These are phyloP conservation scores for Dolichoris vasculosae DNA, from an alignment of 1,140 invertebrate species.

Conservation along the genomic window DNA sequence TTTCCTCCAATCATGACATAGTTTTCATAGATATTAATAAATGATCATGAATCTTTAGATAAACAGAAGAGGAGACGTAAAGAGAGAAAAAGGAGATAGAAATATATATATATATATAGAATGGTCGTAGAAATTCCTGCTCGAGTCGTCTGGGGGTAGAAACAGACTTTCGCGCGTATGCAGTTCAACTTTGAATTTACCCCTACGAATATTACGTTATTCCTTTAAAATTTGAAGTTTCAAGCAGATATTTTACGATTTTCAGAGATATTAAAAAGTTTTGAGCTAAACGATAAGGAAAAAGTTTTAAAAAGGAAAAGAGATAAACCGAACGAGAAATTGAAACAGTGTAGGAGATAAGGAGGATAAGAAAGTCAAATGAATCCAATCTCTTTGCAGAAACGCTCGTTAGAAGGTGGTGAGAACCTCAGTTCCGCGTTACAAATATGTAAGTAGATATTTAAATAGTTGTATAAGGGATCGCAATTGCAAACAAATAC, in stretches of 20 bases:
- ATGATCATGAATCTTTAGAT: not conserved
- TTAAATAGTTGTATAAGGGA: no score
- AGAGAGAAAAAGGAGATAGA: not conserved
- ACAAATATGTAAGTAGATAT: not conserved
- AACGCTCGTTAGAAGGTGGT: not conserved
- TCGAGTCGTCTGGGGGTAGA: not conserved
- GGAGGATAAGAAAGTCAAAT: conserved; percentile 2
- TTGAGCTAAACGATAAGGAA: not conserved
- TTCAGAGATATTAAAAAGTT: conserved; percentile 39
- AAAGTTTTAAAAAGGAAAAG: not conserved
- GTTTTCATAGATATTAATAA: not conserved
- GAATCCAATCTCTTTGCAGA: not conserved
- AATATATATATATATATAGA: not conserved
- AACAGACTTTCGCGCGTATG: not conserved
- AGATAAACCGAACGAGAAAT: not conserved
- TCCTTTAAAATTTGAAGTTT: conserved; percentile 4
- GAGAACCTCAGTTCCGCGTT: not conserved
- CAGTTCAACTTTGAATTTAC: conserved; percentile 19
- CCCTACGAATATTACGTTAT: not conserved
- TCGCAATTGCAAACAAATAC: not conserved
- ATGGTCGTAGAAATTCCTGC: conserved; percentile 24
- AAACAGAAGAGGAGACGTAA: not conserved
- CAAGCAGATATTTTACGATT: not conserved
- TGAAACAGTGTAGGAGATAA: not conserved
- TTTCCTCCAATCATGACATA: not conserved